A percentile compares a stretch with the other conserved stretches of the same genome.
phyloP scores from a whole-genome alignment of 2,797 vertebrate genomes.

The Mormyrus hasselquistii region DNA sequence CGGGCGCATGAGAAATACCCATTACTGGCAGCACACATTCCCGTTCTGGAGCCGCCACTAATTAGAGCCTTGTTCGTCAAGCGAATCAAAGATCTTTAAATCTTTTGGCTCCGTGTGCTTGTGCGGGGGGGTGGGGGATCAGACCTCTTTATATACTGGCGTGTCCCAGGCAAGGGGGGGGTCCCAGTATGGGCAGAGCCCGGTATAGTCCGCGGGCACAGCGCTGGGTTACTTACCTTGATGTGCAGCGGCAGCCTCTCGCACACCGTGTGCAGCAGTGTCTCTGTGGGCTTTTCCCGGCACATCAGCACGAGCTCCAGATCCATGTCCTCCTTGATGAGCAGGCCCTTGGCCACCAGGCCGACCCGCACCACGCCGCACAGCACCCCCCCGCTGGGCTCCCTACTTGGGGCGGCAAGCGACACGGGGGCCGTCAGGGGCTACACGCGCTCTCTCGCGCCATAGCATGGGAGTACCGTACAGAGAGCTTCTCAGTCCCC shows the following conservation, averaged over 20 bases:
- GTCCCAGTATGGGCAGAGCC: not conserved
- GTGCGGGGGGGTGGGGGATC: not conserved
- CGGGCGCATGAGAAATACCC: not conserved
- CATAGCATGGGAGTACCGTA: not conserved
- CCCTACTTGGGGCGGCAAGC: slow-evolving; percentile 57
- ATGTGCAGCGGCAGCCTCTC: slow-evolving; percentile 91
- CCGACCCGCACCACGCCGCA: slow-evolving; percentile 97
- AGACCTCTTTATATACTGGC: too few relatives aligned
- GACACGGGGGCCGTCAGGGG: not conserved
- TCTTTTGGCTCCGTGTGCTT: not conserved
- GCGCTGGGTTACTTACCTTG: slow-evolving; percentile 66
- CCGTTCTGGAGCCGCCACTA: not conserved
- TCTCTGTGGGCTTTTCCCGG: slow-evolving; percentile 90
- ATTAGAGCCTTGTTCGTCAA: not conserved
- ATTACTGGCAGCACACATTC: not conserved
- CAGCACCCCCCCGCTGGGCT: slow-evolving; percentile 76
- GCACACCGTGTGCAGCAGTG: slow-evolving; percentile 81
- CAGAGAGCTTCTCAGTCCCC: not conserved
- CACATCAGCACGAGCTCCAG: slow-evolving; percentile 97
- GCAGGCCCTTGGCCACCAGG: slow-evolving; percentile 92
- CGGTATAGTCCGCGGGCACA: not conserved
- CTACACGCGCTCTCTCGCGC: not conserved
- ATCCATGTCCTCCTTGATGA: slow-evolving; percentile 98
- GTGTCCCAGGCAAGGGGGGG: too few relatives aligned
- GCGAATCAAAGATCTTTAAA: not conserved